phyloP scores from a whole-genome alignment of 2,113 vertebrate genomes.

The Salvelinus alpinus region DNA sequence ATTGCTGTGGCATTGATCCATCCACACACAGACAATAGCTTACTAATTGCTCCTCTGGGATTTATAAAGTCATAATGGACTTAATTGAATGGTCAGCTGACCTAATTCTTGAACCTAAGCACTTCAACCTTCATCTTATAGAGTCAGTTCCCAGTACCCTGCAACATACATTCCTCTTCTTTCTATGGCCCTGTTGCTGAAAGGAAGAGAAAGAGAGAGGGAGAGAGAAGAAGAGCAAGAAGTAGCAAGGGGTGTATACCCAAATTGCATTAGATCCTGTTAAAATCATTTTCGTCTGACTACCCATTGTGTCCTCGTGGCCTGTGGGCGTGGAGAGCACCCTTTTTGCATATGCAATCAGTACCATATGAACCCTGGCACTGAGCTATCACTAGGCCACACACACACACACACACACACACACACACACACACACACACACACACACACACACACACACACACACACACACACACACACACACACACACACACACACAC shows the following conservation, averaged over 20 bases:
- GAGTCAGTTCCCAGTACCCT: no score
- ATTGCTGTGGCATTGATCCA: no score
- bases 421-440: no score
- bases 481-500: background rate
- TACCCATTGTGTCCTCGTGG: slow-evolving; percentile 53
- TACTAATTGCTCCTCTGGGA: no score
- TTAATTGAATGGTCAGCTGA: no score
- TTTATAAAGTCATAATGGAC: no score
- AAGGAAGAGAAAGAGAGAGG: slow-evolving; percentile 14
- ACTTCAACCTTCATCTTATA: no score
- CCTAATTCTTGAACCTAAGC: background rate
- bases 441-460: no score
- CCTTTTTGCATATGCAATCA: slow-evolving; percentile 44
- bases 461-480: no score
- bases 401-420: background rate
- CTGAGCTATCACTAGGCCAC: slow-evolving; percentile 7
- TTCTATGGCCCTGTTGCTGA: background rate
- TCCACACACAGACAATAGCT: no score
- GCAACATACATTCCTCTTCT: no score
- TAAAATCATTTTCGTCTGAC: slow-evolving; percentile 68
- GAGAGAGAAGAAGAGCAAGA: slow-evolving; percentile 29
- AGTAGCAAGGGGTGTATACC: slow-evolving; percentile 15
- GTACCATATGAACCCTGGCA: slow-evolving; percentile 36
- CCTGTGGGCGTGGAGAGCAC: slow-evolving; percentile 26
- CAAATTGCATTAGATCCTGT: slow-evolving; percentile 61